Evolutionary conservation across 2,888 invertebrate genomes (phyloP), one percentile per base, ranked within the genome.

Genomic region (Furcula furcula): DNA sequence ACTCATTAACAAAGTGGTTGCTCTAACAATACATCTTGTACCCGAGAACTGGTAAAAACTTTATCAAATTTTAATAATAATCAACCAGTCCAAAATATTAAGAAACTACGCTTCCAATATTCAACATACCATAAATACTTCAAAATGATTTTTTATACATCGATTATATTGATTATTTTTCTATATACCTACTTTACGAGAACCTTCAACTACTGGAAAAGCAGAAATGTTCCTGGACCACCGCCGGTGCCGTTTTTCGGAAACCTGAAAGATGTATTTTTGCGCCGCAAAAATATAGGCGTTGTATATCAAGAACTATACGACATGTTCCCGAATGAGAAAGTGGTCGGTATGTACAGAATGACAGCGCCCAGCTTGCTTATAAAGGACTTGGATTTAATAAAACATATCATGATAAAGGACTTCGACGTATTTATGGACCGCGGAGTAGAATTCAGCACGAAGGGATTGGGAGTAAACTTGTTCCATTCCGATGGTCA

Each of bases 351-450:
- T 1, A 5, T 77, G 0, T 80, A 65, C 16, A 65, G 70, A 36
- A 65, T 74, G 58, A 69, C 67, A 0, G 59, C 59, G 3, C 79
- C 77, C 0, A 47, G 53, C 22, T 23, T 81, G 7, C 23, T 79
- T 2, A 37, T 82, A 7, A 51, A 70, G 9, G 80, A 82, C 40
- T 50, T 75, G 12, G 78, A 82, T 4, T 29, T 76, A 1, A 45
- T 81, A 4, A 78, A 76, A 46, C 53, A 69, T 1, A 42, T 81
- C 1, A 51, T 79, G 48, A 70, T 80, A 7, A 76, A 74, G 36
- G 79, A 79, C 40, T 80, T 79, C 23, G 65, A 76, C 7, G 3
- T 28, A 0, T 81, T 81, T 14, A 6, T 40, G 1, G 73, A 80
- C 4, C 69, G 81, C 5, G 74, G 75, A 0, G 2, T 73, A 0